A percentile compares a stretch with the other conserved stretches of the same genome.
Conservation (phyloP, 1,140 invertebrate species). For the Argopecten irradians region DNA sequence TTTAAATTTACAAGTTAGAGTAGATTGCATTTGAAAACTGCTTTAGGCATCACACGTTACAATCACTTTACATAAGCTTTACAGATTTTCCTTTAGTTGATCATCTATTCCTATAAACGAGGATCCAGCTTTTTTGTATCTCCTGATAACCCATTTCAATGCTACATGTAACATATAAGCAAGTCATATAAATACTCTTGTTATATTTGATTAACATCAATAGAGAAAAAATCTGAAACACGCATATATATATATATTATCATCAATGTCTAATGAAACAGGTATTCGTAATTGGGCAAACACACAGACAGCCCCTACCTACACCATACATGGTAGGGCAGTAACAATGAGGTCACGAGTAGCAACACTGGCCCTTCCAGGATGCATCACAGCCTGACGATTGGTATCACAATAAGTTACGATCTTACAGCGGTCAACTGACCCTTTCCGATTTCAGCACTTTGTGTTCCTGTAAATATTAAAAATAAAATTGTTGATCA, state of each 20-base stretch:
- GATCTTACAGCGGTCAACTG: constrained; percentile 32
- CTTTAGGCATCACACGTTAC: too few species aligned
- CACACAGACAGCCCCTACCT: not conserved
- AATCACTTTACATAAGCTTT: too few species aligned
- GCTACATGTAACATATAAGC: too few species aligned
- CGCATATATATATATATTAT: not conserved
- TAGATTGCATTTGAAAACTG: too few species aligned
- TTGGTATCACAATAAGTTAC: not conserved
- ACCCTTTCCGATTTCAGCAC: constrained; percentile 62
- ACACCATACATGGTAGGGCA: not conserved
- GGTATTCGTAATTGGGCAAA: not conserved
- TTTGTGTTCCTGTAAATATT: constrained; percentile 57
- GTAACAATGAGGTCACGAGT: constrained; percentile 5
- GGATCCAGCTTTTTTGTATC: too few species aligned
- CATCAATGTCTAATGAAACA: not conserved
- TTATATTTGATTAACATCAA: too few species aligned
- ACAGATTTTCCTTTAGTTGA: too few species aligned
- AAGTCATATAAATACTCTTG: too few species aligned
- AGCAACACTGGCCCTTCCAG: not conserved
- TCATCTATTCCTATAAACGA: too few species aligned
- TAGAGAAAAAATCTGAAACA: not conserved
- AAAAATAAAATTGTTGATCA: constrained; percentile 24
- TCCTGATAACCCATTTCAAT: too few species aligned
- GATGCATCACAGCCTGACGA: constrained; percentile 5
- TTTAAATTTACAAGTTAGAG: too few species aligned